phyloP scores from a whole-genome alignment of 2,888 invertebrate genomes.

The Periphyllus acericola region DNA sequence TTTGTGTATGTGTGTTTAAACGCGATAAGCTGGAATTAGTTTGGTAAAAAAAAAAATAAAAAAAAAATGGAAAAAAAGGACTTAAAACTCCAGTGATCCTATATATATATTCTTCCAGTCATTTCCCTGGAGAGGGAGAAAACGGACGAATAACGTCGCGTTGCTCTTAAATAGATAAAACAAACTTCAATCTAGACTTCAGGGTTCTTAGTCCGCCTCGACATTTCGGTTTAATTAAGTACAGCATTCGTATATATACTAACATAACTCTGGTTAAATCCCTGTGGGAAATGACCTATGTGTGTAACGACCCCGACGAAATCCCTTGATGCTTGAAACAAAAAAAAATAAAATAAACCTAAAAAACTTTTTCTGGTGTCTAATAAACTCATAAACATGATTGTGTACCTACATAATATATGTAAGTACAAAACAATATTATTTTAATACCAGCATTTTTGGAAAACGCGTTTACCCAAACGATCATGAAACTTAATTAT shows the following conservation, averaged over 20 bases:
- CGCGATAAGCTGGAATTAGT: neutral
- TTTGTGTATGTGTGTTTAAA: neutral
- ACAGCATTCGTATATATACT: slow-evolving; percentile 9
- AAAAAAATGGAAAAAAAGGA: neutral
- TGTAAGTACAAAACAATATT: neutral
- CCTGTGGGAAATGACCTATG: slow-evolving; percentile 42
- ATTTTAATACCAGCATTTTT: neutral
- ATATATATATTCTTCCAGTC: neutral
- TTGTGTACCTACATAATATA: too few relatives aligned
- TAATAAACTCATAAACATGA: too few relatives aligned
- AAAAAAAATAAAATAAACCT: neutral
- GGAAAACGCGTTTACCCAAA: too few relatives aligned
- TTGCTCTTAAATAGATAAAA: slow-evolving; percentile 43
- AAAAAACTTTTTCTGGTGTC: neutral
- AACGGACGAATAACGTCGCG: slow-evolving; percentile 7
- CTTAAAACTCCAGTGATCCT: neutral
- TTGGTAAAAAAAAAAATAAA: neutral
- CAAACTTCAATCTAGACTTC: slow-evolving; percentile 53
- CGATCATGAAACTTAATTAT: neutral
- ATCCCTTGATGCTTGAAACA: neutral
- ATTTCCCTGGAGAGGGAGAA: slow-evolving; percentile 36
- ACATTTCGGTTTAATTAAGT: slow-evolving; percentile 52
- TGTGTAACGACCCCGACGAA: slow-evolving; percentile 19
- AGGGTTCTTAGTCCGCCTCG: slow-evolving; percentile 1
- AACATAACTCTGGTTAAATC: slow-evolving; percentile 28